These are phyloP conservation scores for Tauraco hartlaubi DNA, from an alignment of 2,797 vertebrate genomes.

Conservation along the genomic window DNA sequence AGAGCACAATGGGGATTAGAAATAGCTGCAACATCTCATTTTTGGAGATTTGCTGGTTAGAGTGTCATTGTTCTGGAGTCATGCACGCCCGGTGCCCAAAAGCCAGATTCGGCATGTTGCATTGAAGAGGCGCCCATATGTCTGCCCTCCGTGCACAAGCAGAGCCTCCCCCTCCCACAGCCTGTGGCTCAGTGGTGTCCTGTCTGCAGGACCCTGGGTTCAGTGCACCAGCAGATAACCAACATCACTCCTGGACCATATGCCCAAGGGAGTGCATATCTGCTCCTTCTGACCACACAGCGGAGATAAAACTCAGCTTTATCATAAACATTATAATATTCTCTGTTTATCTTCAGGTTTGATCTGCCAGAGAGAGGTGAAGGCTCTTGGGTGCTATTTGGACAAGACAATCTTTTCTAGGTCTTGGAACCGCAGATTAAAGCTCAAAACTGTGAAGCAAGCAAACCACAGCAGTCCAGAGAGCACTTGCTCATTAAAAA, in stretches of 20 bases:
- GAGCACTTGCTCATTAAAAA: not conserved
- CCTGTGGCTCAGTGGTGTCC: not conserved
- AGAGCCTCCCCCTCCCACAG: not conserved
- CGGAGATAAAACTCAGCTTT: not conserved
- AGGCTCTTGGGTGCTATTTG: not conserved
- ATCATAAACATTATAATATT: not conserved
- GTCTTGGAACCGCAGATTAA: not conserved
- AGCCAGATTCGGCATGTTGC: not conserved
- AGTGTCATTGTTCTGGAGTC: slow-evolving; percentile 2
- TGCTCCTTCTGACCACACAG: not conserved
- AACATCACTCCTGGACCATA: not conserved
- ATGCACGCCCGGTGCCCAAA: not conserved
- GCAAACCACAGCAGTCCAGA: not conserved
- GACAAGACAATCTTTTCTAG: not conserved
- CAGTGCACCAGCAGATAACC: not conserved
- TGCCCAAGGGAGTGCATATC: not conserved
- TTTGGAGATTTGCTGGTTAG: not conserved
- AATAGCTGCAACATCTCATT: not conserved
- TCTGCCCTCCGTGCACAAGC: fast-evolving
- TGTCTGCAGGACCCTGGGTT: not conserved
- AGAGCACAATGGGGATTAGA: not conserved
- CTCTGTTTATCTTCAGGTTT: not conserved
- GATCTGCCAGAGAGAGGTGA: not conserved
- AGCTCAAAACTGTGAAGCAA: not conserved
- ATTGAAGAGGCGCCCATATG: not conserved